Percentiles rank a stretch among this genome's conserved stretches.
Conservation (phyloP, 2,888 invertebrate species). For the Azorinus chamasolen region DNA sequence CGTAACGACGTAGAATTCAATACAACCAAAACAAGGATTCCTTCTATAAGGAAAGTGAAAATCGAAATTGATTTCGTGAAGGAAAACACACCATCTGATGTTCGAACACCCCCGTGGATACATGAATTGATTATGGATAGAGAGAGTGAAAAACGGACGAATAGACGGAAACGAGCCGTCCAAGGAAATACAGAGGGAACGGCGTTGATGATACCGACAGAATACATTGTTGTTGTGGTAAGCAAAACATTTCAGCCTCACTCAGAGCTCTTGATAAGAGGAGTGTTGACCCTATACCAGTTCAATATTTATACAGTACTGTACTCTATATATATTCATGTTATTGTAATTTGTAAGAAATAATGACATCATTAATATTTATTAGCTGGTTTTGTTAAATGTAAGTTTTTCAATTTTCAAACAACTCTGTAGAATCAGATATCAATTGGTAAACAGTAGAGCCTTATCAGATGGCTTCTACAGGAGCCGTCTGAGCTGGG, state of each 20-base stretch:
- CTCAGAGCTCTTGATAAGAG: not conserved
- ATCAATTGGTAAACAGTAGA: too few relatives aligned
- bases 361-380: too few relatives aligned
- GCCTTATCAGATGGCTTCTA: too few relatives aligned
- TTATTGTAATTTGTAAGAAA: too few relatives aligned
- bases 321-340: too few relatives aligned
- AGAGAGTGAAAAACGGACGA: constrained; percentile 2
- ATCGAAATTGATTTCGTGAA: constrained; percentile 27
- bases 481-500: too few relatives aligned
- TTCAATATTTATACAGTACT: too few relatives aligned
- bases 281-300: too few relatives aligned
- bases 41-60: constrained; percentile 7
- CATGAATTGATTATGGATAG: constrained; percentile 5
- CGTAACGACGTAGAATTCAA: too few relatives aligned
- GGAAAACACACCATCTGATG: not conserved
- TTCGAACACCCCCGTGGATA: constrained; percentile 8
- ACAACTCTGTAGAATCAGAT: too few relatives aligned
- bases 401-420: too few relatives aligned
- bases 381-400: too few relatives aligned
- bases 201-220: constrained; percentile 49
- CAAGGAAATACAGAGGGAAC: constrained; percentile 7
- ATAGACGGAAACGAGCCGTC: not conserved
- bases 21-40: not conserved
- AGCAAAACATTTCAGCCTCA: constrained; percentile 13
- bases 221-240: constrained; percentile 63